Conservation (phyloP, 2,888 invertebrate genomes). For the Dicyrtomina minuta region DNA sequence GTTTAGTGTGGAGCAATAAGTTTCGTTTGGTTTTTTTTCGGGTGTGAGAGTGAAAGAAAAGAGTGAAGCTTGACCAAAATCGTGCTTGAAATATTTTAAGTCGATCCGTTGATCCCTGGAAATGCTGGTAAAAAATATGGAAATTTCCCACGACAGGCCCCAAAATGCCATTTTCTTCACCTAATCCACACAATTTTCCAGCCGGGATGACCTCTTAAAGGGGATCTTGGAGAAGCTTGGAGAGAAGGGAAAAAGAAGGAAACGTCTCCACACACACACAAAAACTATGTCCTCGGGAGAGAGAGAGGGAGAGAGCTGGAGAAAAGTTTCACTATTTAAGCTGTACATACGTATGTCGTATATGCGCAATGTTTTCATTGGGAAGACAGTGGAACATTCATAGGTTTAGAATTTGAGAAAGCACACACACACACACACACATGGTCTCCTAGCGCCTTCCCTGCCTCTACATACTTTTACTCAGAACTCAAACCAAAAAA, state of each 20-base stretch:
- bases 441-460: too few relatives aligned
- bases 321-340: conserved; percentile 11
- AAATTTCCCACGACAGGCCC: conserved; percentile 32
- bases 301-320: conserved; percentile 1
- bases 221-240: conserved; percentile 26
- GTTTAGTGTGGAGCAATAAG: not conserved
- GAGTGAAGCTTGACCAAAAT: conserved; percentile 29
- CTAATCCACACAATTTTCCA: conserved; percentile 44
- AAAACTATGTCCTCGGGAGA: conserved; percentile 24
- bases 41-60: conserved; percentile 17
- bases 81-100: conserved; percentile 41
- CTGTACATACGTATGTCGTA: conserved; percentile 17
- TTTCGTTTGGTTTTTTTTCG: not conserved
- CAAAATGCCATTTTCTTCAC: conserved; percentile 41
- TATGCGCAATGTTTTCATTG: not conserved
- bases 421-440: not conserved
- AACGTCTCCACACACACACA: not conserved
- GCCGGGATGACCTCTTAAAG: conserved; percentile 41
- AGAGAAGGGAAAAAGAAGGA: not conserved
- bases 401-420: not conserved
- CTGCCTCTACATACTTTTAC: conserved; percentile 18
- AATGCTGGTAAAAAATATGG: conserved; percentile 43
- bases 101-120: conserved; percentile 40
- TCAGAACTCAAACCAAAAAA: not conserved
- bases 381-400: not conserved